A percentile compares a stretch with the other conserved stretches of the same genome.
These are phyloP conservation scores for Elaphurus davidianus DNA, from an alignment of 2,113 vertebrate species.

Conservation along the genomic window DNA sequence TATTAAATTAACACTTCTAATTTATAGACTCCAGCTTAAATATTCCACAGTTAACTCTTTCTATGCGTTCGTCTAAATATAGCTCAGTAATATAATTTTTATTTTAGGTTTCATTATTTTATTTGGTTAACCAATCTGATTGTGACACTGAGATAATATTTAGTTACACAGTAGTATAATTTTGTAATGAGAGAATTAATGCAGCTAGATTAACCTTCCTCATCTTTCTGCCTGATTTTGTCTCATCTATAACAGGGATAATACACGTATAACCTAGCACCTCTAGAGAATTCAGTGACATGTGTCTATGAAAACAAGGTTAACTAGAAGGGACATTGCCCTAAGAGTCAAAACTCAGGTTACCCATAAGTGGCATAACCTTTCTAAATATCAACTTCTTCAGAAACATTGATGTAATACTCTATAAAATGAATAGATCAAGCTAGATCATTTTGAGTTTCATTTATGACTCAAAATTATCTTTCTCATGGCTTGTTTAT, in stretches of 20 bases:
- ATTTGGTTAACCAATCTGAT: background rate
- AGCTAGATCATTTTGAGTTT: background rate
- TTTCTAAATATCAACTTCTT: background rate
- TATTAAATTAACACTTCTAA: background rate
- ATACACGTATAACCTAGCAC: background rate
- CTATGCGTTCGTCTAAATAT: background rate
- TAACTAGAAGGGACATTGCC: background rate
- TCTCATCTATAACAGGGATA: background rate
- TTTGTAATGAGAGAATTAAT: slow-evolving; percentile 3
- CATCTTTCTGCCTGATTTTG: background rate
- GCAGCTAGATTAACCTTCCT: background rate
- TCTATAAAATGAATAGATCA: background rate
- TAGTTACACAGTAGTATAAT: background rate
- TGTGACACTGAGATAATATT: background rate
- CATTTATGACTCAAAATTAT: background rate
- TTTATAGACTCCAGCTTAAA: background rate
- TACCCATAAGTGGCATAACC: background rate
- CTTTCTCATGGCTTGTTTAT: background rate
- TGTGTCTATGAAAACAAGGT: background rate
- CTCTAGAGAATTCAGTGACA: background rate
- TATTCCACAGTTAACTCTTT: background rate
- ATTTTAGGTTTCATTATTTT: background rate
- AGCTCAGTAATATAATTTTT: background rate
- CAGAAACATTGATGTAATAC: background rate
- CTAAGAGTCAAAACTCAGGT: background rate